These are phyloP conservation scores for Sphaerophoria taeniata DNA, from an alignment of 2,888 invertebrate species.

Conservation along the genomic window DNA sequence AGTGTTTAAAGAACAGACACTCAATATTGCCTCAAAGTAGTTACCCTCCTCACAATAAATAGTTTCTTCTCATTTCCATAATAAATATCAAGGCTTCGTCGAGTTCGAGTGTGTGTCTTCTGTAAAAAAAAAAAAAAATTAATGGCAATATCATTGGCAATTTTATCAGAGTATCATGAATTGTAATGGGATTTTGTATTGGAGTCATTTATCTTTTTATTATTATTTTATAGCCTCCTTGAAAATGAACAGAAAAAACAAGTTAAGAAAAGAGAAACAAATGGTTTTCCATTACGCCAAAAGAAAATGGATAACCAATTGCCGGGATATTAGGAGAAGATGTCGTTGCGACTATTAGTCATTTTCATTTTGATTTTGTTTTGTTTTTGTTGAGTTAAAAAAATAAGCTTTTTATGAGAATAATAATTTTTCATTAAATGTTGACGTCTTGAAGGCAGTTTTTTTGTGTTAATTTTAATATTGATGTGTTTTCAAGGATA, in stretches of 20 bases:
- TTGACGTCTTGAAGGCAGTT: too few species aligned
- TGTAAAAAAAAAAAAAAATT: neutral
- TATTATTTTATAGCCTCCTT: constrained; percentile 65
- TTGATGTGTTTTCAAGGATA: too few species aligned
- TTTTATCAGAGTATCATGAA: constrained; percentile 69
- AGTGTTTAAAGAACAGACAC: neutral
- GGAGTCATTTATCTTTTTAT: constrained; percentile 62
- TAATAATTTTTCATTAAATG: too few species aligned
- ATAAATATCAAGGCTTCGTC: neutral
- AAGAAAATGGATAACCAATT: constrained; percentile 66
- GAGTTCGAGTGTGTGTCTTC: neutral
- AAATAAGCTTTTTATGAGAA: neutral
- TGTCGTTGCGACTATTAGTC: constrained; percentile 56
- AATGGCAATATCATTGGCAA: constrained; percentile 63
- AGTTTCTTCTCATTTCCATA: constrained; percentile 27
- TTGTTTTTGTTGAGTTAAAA: neutral
- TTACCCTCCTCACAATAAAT: constrained; percentile 21
- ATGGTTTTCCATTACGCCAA: constrained; percentile 59
- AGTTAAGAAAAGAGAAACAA: neutral
- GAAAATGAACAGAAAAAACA: constrained; percentile 9
- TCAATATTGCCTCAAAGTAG: constrained; percentile 27
- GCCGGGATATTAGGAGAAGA: constrained; percentile 35
- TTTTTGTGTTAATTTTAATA: too few species aligned
- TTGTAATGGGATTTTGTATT: constrained; percentile 59
- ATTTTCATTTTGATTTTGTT: constrained; percentile 23